Evolutionary conservation across 2,888 invertebrate species (phyloP).

Genomic region (Lissocephala sabroskyi): DNA sequence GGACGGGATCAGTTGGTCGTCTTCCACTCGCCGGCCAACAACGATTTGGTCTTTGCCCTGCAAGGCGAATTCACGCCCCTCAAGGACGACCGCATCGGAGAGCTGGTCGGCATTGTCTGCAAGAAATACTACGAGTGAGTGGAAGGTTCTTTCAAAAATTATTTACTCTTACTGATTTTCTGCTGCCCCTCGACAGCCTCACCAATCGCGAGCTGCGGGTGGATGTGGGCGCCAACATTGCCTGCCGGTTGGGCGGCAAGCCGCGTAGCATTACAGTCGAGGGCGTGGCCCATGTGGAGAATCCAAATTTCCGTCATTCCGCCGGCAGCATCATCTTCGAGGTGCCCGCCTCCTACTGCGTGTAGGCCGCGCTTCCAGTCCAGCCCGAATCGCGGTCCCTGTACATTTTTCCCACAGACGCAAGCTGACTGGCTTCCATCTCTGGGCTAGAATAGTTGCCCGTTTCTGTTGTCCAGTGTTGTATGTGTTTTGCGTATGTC

Average conservation of each 20-base stretch:
- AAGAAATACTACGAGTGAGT: slow-evolving; percentile 85
- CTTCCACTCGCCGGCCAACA: slow-evolving; percentile 88
- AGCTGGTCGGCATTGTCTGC: slow-evolving; percentile 86
- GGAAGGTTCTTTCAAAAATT: background rate
- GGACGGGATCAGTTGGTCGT: slow-evolving; percentile 90
- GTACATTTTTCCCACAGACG: background rate
- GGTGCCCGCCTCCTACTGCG: slow-evolving; percentile 71
- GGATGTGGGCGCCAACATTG: slow-evolving; percentile 81
- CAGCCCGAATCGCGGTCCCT: background rate
- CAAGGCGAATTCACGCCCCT: slow-evolving; percentile 68
- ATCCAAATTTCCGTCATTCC: slow-evolving; percentile 68
- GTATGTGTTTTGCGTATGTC: too few relatives aligned
- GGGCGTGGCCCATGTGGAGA: slow-evolving; percentile 67
- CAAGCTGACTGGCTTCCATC: too few relatives aligned
- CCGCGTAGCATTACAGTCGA: slow-evolving; percentile 72
- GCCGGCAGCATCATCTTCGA: slow-evolving; percentile 70
- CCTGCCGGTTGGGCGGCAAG: slow-evolving; percentile 90
- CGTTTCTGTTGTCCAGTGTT: too few relatives aligned
- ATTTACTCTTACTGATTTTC: background rate
- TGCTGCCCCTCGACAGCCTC: slow-evolving; percentile 74
- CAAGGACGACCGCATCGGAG: slow-evolving; percentile 86
- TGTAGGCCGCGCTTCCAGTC: slow-evolving; percentile 29
- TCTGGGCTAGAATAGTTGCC: too few relatives aligned
- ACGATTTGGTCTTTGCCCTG: slow-evolving; percentile 91
- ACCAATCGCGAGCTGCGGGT: slow-evolving; percentile 82